These are phyloP conservation scores for Schizothorax lantsangensis DNA, from an alignment of 2,797 vertebrate genomes.

Conservation along the genomic window DNA sequence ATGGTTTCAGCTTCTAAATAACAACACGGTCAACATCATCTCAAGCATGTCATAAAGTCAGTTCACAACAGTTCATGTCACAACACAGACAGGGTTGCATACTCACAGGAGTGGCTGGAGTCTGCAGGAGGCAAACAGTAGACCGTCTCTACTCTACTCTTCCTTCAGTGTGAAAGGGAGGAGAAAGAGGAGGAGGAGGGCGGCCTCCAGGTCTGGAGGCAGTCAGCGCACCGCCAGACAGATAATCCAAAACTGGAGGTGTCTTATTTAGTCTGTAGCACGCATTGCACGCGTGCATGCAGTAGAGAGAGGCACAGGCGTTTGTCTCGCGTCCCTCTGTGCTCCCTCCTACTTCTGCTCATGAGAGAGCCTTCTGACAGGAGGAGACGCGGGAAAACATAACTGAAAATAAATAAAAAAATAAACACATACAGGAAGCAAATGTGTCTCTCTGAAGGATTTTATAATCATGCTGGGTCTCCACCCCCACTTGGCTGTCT, in stretches of 20 bases:
- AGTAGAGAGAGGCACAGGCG: constrained; percentile 44
- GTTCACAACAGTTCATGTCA: constrained; percentile 32
- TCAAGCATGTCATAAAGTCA: constrained; percentile 21
- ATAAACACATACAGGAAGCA: constrained; percentile 65
- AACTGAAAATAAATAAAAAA: constrained; percentile 58
- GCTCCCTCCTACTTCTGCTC: constrained; percentile 54
- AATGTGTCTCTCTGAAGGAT: constrained; percentile 70
- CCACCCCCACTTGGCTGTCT: constrained; percentile 69
- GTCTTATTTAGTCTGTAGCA: constrained; percentile 54
- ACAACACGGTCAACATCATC: neutral
- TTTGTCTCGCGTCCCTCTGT: constrained; percentile 50
- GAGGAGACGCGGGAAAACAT: constrained; percentile 45
- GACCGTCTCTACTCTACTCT: constrained; percentile 54
- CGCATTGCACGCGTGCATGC: constrained; percentile 29
- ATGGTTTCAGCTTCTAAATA: neutral
- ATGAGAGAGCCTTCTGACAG: constrained; percentile 48
- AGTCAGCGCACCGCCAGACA: constrained; percentile 57
- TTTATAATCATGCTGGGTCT: constrained; percentile 75
- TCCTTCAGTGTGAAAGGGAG: constrained; percentile 47
- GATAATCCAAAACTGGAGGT: constrained; percentile 62
- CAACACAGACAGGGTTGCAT: constrained; percentile 53
- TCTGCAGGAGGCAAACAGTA: constrained; percentile 56
- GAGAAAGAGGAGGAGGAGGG: constrained; percentile 27
- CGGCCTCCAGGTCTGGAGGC: constrained; percentile 60
- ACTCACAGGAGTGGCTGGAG: constrained; percentile 68